phyloP scores from a whole-genome alignment of 2,888 invertebrate genomes.

The Andricus quercusramuli region DNA sequence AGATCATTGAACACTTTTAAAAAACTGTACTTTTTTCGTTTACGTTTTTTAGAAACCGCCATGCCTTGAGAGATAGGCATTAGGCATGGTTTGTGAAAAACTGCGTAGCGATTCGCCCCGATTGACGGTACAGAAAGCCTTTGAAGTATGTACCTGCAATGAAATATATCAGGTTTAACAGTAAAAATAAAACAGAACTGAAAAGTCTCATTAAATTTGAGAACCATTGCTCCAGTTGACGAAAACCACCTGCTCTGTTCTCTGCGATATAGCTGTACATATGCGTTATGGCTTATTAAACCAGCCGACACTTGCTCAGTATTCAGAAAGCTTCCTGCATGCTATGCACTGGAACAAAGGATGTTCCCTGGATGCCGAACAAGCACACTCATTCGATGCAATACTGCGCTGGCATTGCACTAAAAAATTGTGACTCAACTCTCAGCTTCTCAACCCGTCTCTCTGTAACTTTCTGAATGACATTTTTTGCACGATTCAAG shows the following conservation, averaged over 20 bases:
- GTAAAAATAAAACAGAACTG: no score
- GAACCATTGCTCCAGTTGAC: neutral
- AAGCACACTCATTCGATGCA: conserved; percentile 21
- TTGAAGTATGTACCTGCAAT: no score
- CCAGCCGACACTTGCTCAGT: conserved; percentile 19
- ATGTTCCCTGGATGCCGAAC: conserved; percentile 1
- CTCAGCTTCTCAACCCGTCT: neutral
- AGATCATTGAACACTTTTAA: no score
- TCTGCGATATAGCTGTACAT: neutral
- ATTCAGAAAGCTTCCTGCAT: conserved; percentile 29
- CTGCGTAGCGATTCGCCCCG: no score
- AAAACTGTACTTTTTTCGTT: no score
- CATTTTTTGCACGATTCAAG: neutral
- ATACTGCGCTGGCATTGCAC: neutral
- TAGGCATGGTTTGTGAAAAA: no score
- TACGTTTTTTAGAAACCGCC: no score
- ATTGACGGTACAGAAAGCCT: no score
- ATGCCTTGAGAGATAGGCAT: no score
- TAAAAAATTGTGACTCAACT: neutral
- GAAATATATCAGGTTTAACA: no score
- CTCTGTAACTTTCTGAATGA: neutral
- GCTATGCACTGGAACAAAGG: conserved; percentile 11
- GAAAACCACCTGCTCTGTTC: neutral
- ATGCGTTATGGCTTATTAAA: conserved; percentile 27
- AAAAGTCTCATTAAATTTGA: neutral